Evolutionary conservation across 1,140 invertebrate species (phyloP).

Genomic region (Tigriopus japonicus): DNA sequence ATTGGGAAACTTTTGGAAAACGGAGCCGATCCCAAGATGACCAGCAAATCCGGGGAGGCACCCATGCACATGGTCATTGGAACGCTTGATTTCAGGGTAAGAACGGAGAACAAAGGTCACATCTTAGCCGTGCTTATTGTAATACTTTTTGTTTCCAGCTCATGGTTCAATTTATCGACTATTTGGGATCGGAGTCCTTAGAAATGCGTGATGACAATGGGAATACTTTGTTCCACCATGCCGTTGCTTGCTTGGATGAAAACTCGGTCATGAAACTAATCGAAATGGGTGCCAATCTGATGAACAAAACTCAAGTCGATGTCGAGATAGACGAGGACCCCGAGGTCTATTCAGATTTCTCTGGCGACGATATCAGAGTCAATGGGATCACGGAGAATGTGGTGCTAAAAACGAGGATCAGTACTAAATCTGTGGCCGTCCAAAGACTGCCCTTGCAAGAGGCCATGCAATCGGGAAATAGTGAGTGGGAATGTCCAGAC

Average conservation of each 20-base stretch:
- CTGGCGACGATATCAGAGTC: neutral
- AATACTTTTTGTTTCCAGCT: no score
- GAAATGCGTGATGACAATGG: neutral
- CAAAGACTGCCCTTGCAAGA: conserved; percentile 6
- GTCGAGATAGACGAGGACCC: neutral
- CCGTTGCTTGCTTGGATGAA: conserved; percentile 2
- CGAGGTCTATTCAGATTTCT: neutral
- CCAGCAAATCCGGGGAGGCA: neutral
- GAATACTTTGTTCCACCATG: conserved; percentile 2
- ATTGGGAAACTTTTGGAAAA: conserved; percentile 1
- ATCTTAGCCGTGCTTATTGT: no score
- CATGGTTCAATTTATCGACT: neutral
- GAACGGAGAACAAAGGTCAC: neutral
- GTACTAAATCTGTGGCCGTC: neutral
- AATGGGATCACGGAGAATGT: neutral
- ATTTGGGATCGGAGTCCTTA: neutral
- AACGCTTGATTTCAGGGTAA: conserved; percentile 1
- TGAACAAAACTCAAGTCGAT: neutral
- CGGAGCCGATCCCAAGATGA: neutral
- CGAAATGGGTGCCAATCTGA: neutral
- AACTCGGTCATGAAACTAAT: conserved; percentile 1
- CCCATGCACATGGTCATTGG: neutral
- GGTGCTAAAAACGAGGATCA: no score
- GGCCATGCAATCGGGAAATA: neutral
- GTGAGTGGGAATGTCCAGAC: neutral